Percentiles rank a stretch among this genome's conserved stretches.
Evolutionary conservation across 2,888 invertebrate genomes (phyloP).

Genomic region (Amaurobius ferox): DNA sequence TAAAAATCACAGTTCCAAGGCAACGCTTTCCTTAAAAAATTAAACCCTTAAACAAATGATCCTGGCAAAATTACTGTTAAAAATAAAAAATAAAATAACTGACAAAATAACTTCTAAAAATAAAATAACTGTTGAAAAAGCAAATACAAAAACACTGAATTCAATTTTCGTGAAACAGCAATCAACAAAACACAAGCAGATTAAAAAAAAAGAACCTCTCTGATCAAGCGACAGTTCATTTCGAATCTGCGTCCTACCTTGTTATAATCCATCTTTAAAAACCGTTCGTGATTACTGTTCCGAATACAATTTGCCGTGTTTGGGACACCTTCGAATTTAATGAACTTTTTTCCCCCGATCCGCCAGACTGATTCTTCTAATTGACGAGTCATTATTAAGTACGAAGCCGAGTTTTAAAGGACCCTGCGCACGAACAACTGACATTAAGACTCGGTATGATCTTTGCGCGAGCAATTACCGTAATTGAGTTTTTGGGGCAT

Average conservation of each 20-base stretch:
- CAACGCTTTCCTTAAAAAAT: too few species aligned
- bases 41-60: too few species aligned
- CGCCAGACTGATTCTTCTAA: constrained; percentile 39
- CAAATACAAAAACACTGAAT: not conserved
- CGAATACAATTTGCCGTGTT: constrained; percentile 21
- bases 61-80: too few species aligned
- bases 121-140: not conserved
- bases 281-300: constrained; percentile 26
- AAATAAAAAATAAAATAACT: not conserved
- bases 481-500: constrained; percentile 47
- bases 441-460: constrained; percentile 59
- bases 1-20: too few species aligned
- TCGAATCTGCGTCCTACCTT: not conserved
- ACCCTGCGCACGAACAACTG: constrained; percentile 54
- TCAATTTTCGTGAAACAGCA: not conserved
- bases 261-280: constrained; percentile 16
- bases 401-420: not conserved
- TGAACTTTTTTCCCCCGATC: constrained; percentile 39
- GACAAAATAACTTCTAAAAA: not conserved
- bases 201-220: not conserved
- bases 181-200: not conserved
- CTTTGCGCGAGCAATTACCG: constrained; percentile 58
- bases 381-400: constrained; percentile 52
- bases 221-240: not conserved
- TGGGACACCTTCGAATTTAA: constrained; percentile 49